phyloP scores from a whole-genome alignment of 1,140 invertebrate species.

The Drosophila biarmipes region DNA sequence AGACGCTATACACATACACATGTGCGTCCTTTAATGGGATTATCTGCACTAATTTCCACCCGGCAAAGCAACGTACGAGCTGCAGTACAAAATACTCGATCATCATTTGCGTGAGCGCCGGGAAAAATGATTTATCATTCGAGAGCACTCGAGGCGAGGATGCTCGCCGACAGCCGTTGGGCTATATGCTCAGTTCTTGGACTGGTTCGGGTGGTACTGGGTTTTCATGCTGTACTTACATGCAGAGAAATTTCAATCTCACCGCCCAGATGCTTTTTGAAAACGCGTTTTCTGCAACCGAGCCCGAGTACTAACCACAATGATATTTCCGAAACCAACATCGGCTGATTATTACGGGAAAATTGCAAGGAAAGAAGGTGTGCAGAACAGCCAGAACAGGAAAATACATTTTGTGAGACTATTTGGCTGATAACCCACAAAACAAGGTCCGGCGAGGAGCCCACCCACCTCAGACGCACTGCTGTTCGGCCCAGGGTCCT shows the following conservation, averaged over 20 bases:
- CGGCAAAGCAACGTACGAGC: not conserved
- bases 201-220: not conserved
- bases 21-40: constrained; percentile 25
- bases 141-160: constrained; percentile 53
- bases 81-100: constrained; percentile 29
- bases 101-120: constrained; percentile 21
- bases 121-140: constrained; percentile 70
- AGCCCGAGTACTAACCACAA: too few relatives aligned
- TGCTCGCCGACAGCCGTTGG: constrained; percentile 19
- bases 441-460: too few relatives aligned
- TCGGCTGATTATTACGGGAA: too few relatives aligned
- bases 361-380: too few relatives aligned
- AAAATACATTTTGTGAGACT: too few relatives aligned
- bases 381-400: too few relatives aligned
- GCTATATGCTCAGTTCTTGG: constrained; percentile 9
- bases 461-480: too few relatives aligned
- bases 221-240: not conserved
- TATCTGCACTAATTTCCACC: constrained; percentile 54
- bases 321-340: too few relatives aligned
- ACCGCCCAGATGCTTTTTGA: not conserved
- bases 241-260: not conserved
- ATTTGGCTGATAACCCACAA: too few relatives aligned
- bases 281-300: too few relatives aligned
- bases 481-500: not conserved
- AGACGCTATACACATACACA: too few relatives aligned